These are phyloP conservation scores for Sialia sialis DNA, from an alignment of 2,113 vertebrate genomes.

Conservation along the genomic window DNA sequence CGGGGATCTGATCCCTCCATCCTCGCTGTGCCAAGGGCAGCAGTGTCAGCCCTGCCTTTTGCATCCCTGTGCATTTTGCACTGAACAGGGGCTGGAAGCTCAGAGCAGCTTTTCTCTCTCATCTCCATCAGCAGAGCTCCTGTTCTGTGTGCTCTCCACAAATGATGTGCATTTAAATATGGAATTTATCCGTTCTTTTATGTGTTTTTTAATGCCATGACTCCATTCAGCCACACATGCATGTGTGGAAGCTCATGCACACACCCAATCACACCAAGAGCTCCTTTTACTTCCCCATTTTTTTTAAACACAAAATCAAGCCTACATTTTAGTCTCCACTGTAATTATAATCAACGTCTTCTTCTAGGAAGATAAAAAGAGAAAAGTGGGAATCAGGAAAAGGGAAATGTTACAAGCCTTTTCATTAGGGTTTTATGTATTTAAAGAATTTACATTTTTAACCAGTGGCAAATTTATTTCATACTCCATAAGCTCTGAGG, in stretches of 20 bases:
- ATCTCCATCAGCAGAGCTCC: not conserved
- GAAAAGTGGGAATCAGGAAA: slow-evolving; percentile 50
- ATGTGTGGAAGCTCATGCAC: not conserved
- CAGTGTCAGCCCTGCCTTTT: not conserved
- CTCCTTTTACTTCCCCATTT: slow-evolving; percentile 24
- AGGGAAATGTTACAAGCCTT: slow-evolving; percentile 56
- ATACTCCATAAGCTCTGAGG: slow-evolving; percentile 19
- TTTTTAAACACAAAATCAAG: slow-evolving; percentile 35
- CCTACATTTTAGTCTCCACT: slow-evolving; percentile 34
- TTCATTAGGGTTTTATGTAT: slow-evolving; percentile 59
- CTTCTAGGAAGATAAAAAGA: slow-evolving; percentile 63
- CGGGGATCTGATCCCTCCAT: not conserved
- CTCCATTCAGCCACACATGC: not conserved
- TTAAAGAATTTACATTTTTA: slow-evolving; percentile 71
- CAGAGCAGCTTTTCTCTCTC: not conserved
- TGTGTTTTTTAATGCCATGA: not conserved
- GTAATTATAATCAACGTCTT: slow-evolving; percentile 66
- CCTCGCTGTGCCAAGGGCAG: not conserved
- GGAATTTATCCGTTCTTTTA: not conserved
- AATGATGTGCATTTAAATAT: not conserved
- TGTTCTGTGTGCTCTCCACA: not conserved
- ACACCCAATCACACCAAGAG: not conserved
- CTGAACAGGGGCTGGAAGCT: not conserved
- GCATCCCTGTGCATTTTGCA: not conserved
- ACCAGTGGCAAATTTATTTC: slow-evolving; percentile 55